Percentiles rank a stretch among this genome's conserved stretches.
phyloP scores from a whole-genome alignment of 2,888 invertebrate genomes.

The Germaria angustata region DNA sequence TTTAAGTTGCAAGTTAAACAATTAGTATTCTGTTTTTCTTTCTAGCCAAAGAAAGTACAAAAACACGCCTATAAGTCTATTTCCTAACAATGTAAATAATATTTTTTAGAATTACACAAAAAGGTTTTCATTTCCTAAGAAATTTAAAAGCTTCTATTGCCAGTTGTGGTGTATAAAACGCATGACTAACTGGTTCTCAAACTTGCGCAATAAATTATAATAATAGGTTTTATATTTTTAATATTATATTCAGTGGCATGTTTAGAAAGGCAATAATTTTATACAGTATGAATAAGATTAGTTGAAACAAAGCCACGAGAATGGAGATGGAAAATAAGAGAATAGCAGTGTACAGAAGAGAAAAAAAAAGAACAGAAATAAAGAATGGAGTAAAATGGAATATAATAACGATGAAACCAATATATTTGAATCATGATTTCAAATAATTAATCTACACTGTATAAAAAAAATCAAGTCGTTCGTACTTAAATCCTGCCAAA shows the following conservation, averaged over 20 bases:
- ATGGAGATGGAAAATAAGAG: no score
- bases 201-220: slow-evolving; percentile 32
- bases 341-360: no score
- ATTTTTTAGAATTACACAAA: background rate
- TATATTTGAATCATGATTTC: no score
- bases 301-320: background rate
- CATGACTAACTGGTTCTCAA: slow-evolving; percentile 46
- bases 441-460: no score
- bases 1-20: slow-evolving; percentile 14
- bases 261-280: background rate
- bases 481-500: no score
- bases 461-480: no score
- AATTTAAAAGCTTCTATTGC: background rate
- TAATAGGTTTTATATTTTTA: background rate
- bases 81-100: background rate
- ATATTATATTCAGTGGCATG: background rate
- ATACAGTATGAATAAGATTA: background rate
- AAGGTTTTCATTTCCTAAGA: background rate
- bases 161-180: slow-evolving; percentile 16
- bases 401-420: no score
- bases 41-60: background rate
- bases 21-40: background rate
- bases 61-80: background rate
- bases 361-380: no score
- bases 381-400: no score